Evolutionary conservation across 2,888 invertebrate genomes (phyloP), one percentile per base, ranked within the genome.

Genomic region (Epinotia bilunana): DNA sequence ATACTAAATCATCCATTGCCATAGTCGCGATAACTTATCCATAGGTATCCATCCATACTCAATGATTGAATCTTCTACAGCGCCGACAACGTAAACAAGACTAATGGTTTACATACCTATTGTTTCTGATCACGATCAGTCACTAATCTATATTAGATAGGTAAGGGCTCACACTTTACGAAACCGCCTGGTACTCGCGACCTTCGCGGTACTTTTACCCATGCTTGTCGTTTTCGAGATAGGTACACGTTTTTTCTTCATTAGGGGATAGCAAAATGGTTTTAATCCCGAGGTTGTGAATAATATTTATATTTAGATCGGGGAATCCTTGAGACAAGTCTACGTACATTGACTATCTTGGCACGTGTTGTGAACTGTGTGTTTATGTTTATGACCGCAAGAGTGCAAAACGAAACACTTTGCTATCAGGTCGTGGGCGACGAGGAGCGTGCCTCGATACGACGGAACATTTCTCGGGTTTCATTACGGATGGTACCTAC

Each of bases 331-430:
- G 60, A 28, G 18, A 53, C 53, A 49, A 58, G 64, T n/a, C 39
- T 43, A 74, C 53, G 53, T 64, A 68, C 53, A 16, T 53, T n/a
- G 65, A 74, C 71, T 71, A 65, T 71, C 70, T 70, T 28, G 74
- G 71, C 71, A 75, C 71, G 74, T 65, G 74, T 75, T 65, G 74
- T 71, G 65, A 71, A 65, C 70, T 74, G 71, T 65, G 74, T 75
- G 71, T 71, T 75, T 69, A 74, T 74, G 74, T 74, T 74, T 71
- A 75, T 67, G 74, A 65, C 71, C 71, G 71, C 74, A 64, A 71
- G 74, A 75, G 71, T 75, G 74, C 74, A 75, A 71, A 71, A 65
- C 71, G 74, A 71, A 75, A 71, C 74, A 75, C 74, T 75, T 75
- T 75, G 71, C 55, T 75, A 75, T 75, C 74, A 71, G 65, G 65